Conservation (phyloP, 2,888 invertebrate species). For the Cephalotes varians region DNA sequence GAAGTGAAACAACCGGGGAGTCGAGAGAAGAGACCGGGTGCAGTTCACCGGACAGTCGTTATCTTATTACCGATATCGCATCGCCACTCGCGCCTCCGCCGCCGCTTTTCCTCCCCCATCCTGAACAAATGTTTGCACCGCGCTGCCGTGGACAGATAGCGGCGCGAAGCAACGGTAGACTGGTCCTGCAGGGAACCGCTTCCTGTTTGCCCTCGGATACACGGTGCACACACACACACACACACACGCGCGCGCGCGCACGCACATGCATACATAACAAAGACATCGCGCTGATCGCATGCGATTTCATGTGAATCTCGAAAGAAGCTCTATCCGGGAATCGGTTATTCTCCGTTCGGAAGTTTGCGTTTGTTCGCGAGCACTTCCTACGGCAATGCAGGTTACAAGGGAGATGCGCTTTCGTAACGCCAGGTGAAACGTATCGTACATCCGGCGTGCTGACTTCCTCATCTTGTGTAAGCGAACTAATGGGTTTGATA, state of each 20-base stretch:
- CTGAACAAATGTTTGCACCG: slow-evolving; percentile 83
- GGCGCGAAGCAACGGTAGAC: slow-evolving; percentile 72
- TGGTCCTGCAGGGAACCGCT: slow-evolving; percentile 75
- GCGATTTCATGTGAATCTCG: slow-evolving; percentile 24
- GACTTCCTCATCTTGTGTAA: slow-evolving; percentile 33
- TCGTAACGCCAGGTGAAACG: slow-evolving; percentile 47
- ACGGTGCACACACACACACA: slow-evolving; percentile 2
- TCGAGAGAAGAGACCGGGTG: slow-evolving; percentile 45
- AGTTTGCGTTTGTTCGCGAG: slow-evolving; percentile 25
- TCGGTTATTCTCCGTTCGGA: slow-evolving; percentile 13
- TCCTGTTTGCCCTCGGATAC: slow-evolving; percentile 74
- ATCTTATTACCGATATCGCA: slow-evolving; percentile 83
- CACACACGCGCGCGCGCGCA: not conserved
- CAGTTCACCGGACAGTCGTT: slow-evolving; percentile 76
- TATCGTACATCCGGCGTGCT: slow-evolving; percentile 31
- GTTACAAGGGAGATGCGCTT: slow-evolving; percentile 13
- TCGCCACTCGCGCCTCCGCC: slow-evolving; percentile 66
- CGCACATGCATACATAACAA: not conserved
- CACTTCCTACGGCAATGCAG: slow-evolving; percentile 25
- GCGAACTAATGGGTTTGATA: slow-evolving; percentile 23
- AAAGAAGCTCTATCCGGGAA: slow-evolving; percentile 30
- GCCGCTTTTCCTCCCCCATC: slow-evolving; percentile 67
- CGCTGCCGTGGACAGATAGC: slow-evolving; percentile 77
- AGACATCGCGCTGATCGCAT: slow-evolving; percentile 18
- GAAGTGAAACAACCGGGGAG: slow-evolving; percentile 42